These are phyloP conservation scores for Eriocheir sinensis DNA, from an alignment of 1,140 invertebrate genomes.

Conservation along the genomic window DNA sequence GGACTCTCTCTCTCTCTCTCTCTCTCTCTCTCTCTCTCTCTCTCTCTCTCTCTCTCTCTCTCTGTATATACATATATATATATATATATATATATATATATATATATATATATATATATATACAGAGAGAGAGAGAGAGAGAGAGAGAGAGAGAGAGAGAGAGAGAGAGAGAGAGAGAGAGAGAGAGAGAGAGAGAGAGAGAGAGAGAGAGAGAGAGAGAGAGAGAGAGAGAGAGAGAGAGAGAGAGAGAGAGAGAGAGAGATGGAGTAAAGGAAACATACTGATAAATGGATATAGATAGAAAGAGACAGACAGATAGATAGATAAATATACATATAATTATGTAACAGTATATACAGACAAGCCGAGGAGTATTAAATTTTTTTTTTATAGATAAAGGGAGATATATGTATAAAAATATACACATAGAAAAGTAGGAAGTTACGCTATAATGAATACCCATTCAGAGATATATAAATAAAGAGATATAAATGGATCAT, in stretches of 20 bases:
- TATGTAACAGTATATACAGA: slow-evolving; percentile 29
- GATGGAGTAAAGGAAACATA: background rate
- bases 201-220: slow-evolving; percentile 39
- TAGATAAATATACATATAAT: slow-evolving; percentile 19
- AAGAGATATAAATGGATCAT: background rate
- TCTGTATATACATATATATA: no score
- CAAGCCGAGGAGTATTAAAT: background rate
- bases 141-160: background rate
- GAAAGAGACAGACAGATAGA: background rate
- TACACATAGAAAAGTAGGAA: background rate
- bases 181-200: background rate
- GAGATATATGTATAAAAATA: slow-evolving; percentile 1
- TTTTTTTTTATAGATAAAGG: background rate
- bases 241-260: slow-evolving; percentile 44
- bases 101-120: no score
- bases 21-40: slow-evolving; percentile 14
- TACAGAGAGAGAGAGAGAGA: background rate
- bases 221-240: slow-evolving; percentile 60
- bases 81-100: no score
- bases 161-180: background rate
- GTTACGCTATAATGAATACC: background rate
- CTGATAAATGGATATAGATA: background rate
- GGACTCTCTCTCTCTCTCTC: background rate
- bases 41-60: no score
- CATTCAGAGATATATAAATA: slow-evolving; percentile 8